These are phyloP conservation scores for Drosophila eugracilis DNA, from an alignment of 1,140 invertebrate species.

Conservation along the genomic window DNA sequence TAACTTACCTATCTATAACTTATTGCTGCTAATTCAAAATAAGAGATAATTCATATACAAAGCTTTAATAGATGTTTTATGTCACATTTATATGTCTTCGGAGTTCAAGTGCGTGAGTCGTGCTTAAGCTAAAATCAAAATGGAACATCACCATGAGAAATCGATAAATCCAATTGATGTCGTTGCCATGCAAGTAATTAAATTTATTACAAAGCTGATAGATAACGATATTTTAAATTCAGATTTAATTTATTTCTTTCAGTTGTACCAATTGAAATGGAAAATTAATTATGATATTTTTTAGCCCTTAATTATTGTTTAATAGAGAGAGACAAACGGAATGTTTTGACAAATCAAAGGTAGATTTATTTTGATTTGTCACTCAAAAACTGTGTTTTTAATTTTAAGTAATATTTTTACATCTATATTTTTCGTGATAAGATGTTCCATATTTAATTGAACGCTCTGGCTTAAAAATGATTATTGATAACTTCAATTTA, in stretches of 20 bases:
- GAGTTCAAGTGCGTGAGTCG: background rate
- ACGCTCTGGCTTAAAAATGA: slow-evolving; percentile 3
- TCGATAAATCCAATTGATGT: background rate
- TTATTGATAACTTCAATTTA: slow-evolving; percentile 33
- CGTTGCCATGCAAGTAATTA: slow-evolving; percentile 1
- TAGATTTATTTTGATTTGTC: background rate
- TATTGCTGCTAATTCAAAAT: background rate
- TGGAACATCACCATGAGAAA: background rate
- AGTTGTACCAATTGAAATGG: too few relatives aligned
- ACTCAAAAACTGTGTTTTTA: background rate
- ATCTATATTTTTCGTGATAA: background rate
- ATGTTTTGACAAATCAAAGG: background rate
- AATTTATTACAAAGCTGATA: background rate
- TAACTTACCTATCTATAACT: background rate
- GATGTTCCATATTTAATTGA: background rate
- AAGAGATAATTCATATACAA: too few relatives aligned
- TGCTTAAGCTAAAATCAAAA: background rate
- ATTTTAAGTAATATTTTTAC: background rate
- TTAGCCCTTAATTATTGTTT: background rate
- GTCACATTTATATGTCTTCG: background rate
- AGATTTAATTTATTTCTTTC: background rate
- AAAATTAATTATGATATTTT: too few relatives aligned
- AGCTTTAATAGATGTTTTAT: background rate
- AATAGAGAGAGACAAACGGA: too few relatives aligned
- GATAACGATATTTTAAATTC: background rate